phyloP scores from a whole-genome alignment of 2,888 invertebrate species.

The Synanthedon tipuliformis region DNA sequence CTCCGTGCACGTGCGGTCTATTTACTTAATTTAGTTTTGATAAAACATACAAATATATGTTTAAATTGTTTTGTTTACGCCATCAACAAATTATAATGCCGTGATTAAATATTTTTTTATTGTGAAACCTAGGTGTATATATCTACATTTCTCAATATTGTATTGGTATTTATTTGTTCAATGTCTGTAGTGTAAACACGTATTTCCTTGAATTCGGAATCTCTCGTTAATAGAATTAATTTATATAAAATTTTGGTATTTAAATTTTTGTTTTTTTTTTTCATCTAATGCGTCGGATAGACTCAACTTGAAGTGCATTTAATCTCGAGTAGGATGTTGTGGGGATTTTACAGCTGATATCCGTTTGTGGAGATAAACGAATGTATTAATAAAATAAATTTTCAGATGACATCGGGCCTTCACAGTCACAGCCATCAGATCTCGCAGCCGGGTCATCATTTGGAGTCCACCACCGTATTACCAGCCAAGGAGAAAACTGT shows the following conservation, averaged over 20 bases:
- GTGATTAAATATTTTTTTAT: not conserved
- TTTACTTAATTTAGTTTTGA: not conserved
- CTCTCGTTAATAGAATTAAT: too few species aligned
- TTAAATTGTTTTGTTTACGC: not conserved
- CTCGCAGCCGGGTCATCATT: constrained; percentile 51
- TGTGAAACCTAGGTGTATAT: too few species aligned
- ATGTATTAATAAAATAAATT: constrained; percentile 1
- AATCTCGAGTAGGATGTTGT: too few species aligned
- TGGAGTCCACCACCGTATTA: constrained; percentile 39
- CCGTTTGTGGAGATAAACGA: not conserved
- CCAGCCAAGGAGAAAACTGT: constrained; percentile 62
- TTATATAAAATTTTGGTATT: too few species aligned
- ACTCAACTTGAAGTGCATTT: too few species aligned
- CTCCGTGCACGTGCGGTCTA: too few species aligned
- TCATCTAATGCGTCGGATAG: too few species aligned
- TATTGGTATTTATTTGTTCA: not conserved
- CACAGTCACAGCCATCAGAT: constrained; percentile 58
- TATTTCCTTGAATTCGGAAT: too few species aligned
- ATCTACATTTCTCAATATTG: not conserved
- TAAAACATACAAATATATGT: too few species aligned
- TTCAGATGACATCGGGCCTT: constrained; percentile 57
- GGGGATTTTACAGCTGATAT: not conserved
- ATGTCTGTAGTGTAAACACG: not conserved
- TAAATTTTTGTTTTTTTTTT: too few species aligned
- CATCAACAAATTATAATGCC: not conserved